Base-by-base conservation (phyloP, 2,797 vertebrate genomes). In the Anabacerthia variegaticeps region DNA sequence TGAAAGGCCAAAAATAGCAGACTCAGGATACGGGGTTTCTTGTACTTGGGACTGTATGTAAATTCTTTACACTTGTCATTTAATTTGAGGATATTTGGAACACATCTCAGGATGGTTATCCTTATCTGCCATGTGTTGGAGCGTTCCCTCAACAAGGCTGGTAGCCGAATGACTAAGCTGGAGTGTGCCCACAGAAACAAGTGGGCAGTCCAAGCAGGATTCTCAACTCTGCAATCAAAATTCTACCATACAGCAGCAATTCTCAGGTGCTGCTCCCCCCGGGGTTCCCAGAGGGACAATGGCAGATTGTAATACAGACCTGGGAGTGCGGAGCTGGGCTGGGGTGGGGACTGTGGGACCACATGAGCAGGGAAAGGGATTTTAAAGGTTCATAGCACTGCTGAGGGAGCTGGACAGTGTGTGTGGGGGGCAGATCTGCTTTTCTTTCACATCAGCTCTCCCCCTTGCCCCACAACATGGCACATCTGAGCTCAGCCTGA, bases 1-100 rank as follows among this genome's bases (percentile, higher is more conserved):
- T 55, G 56, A 82, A 89, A 82, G 34, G 68, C 84, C 92, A 91
- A 89, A 80, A 95, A 89, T 37, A 93, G 71, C 78, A 91, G 71
- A 63, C 9, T 37, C 11, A 9, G 59, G 41, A 54, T 91, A 34
- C 84, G 44, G 21, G 67, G 56, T 74, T 87, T 72, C 34, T 85
- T 55, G 37, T 63, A 43, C 24, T 77, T 63, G 23, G 26, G 66
- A 44, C 36, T 85, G 15, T 48, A 71, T n/a, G 18, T 63, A 85
- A 79, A 82, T 69, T 78, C 46, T 92, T 88, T 61, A 61, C 14
- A 36, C 63, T 51, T 77, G 15, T 59, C 0, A 7, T 67, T 85
- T 61, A n/a, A 51, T 36, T 89, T 86, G 37, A 8, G 13, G 24
- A 8, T 71, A 34, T 9, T 74, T 2, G 12, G 23, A 69, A 6